Base-by-base conservation (phyloP, 1,140 invertebrate genomes). In the Apis mellifera region DNA sequence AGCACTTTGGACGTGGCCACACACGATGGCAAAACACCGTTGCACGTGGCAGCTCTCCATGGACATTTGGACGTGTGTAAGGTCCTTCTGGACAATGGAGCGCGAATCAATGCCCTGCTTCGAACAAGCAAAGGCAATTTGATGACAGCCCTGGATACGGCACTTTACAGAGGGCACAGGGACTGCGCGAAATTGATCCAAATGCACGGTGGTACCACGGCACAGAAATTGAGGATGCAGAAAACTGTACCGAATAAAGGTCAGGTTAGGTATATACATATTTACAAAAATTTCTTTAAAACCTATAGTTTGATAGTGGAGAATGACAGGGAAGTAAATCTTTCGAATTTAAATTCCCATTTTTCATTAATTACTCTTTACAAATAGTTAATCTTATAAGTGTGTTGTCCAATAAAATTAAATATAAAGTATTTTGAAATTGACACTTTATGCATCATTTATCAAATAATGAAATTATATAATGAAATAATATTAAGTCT, bases 31-130 rank as follows among this genome's bases (percentile, higher is more conserved):
- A 95, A 98, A 84, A 98, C 97, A 57, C 96, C 98, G 23, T 94
- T 99, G 48, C 99, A 99, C 93, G 97, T 99, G 64, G 98, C 99
- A 0, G 98, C 99, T 0, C 95, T 98, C 59, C 97, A 98, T 90
- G 99, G 99, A 89, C 98, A 99, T 92, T 95, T 99, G 2, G 98
- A 99, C 94, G 96, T 99, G 92, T 99, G 98, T 93, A 98, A 98
- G 94, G 95, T 98, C 55, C 93, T 99, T 9, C 92, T 99, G 60
- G 98, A 98, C 91, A 95, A 96, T 65, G 96, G 97, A 0, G 97
- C 97, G 0, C 95, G 97, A 89, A 95, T 98, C 1, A 99, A 99
- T 92, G 96, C 96, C 0, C 95, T 99, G 13, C 96, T 98, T 86
- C 95, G 97, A 78, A 98, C 97, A 17, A 96, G 95, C 2, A 97